A percentile compares a stretch with the other conserved stretches of the same genome.
phyloP scores from a whole-genome alignment of 2,113 vertebrate genomes.

The Rhinolophus sinicus region DNA sequence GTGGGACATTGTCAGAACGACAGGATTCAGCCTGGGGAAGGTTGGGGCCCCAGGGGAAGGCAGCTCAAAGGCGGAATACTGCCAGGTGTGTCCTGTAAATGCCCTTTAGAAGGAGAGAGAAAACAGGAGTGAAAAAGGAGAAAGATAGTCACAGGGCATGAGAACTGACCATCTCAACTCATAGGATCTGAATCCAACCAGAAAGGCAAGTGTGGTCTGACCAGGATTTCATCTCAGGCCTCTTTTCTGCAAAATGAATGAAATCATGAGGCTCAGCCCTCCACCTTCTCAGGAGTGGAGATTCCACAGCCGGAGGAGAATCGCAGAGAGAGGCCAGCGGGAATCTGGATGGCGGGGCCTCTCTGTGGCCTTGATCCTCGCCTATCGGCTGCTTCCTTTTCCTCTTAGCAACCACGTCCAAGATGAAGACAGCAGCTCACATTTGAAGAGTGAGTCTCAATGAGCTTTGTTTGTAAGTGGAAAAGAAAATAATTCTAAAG shows the following conservation, averaged over 20 bases:
- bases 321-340: rapidly evolving
- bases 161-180: background rate
- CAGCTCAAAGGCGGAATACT: background rate
- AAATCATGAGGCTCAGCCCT: background rate
- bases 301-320: background rate
- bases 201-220: background rate
- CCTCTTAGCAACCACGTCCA: background rate
- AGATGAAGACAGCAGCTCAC: rapidly evolving
- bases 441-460: too few species aligned
- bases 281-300: background rate
- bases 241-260: background rate
- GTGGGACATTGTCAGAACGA: slow-evolving; percentile 61
- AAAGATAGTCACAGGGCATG: background rate
- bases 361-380: rapidly evolving
- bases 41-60: background rate
- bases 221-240: background rate
- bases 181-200: background rate
- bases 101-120: background rate
- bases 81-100: rapidly evolving
- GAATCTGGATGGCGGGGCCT: background rate
- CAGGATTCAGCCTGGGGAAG: slow-evolving; percentile 54
- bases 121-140: rapidly evolving
- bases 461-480: background rate
- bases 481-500: background rate
- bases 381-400: background rate